phyloP scores from a whole-genome alignment of 2,797 vertebrate genomes.

The Chaetodon trifasciatus region DNA sequence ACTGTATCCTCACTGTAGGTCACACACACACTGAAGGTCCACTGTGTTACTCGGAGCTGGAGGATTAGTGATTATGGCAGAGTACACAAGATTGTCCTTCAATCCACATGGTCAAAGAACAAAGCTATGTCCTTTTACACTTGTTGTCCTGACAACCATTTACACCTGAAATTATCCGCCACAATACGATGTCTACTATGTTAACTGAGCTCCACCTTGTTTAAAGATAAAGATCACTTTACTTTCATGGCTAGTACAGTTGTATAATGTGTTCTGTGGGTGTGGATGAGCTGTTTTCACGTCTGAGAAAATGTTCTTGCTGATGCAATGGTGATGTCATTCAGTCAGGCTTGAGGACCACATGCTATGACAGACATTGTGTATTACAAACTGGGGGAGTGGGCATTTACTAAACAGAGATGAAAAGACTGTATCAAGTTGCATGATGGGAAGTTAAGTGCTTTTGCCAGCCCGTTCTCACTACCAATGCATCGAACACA shows the following conservation, averaged over 20 bases:
- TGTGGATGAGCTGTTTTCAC: not conserved
- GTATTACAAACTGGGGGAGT: not conserved
- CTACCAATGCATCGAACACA: too few relatives aligned
- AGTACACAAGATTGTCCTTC: conserved; percentile 33
- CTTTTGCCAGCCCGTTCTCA: too few relatives aligned
- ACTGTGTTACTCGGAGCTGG: conserved; percentile 30
- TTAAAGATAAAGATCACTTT: not conserved
- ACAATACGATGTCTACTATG: conserved; percentile 29
- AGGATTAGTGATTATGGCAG: conserved; percentile 42
- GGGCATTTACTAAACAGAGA: not conserved
- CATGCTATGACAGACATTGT: not conserved
- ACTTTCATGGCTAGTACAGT: not conserved
- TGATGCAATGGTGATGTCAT: not conserved
- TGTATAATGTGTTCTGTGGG: not conserved
- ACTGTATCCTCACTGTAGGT: conserved; percentile 32
- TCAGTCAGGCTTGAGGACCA: not conserved
- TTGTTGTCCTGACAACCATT: conserved; percentile 49
- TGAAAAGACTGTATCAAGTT: not conserved
- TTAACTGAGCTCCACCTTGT: not conserved
- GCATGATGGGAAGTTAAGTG: not conserved
- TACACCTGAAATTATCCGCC: conserved; percentile 51
- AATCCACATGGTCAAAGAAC: conserved; percentile 29
- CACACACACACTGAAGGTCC: conserved; percentile 18
- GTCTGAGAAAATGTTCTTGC: not conserved
- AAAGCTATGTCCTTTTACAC: conserved; percentile 64